Percentiles rank a stretch among this genome's conserved stretches.
phyloP scores from a whole-genome alignment of 2,797 vertebrate species.

The Pristis pectinata region DNA sequence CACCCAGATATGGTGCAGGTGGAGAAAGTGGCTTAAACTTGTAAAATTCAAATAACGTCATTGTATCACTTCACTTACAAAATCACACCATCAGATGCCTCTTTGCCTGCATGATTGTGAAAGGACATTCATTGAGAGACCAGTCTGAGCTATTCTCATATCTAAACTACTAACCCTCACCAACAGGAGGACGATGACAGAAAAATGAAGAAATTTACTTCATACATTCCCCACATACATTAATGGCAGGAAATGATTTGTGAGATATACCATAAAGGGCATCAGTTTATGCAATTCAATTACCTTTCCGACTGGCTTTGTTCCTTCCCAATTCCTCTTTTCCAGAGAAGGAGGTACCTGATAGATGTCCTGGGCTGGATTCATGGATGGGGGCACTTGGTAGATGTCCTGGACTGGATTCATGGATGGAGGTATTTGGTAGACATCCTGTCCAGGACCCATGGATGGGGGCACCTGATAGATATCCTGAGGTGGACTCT shows the following conservation, averaged over 20 bases:
- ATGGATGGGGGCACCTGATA: slow-evolving; percentile 51
- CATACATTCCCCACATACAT: not conserved
- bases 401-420: slow-evolving; percentile 53
- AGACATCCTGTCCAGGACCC: slow-evolving; percentile 60
- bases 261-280: not conserved
- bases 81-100: not conserved
- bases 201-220: not conserved
- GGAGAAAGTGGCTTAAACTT: not conserved
- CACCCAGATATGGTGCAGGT: not conserved
- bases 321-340: slow-evolving; percentile 71
- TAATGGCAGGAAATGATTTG: not conserved
- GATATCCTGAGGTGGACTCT: slow-evolving; percentile 11
- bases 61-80: not conserved
- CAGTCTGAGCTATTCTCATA: not conserved
- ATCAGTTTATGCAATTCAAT: not conserved
- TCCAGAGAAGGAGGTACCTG: slow-evolving; percentile 69
- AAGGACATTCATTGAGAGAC: not conserved
- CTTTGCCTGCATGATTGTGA: not conserved
- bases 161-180: not conserved
- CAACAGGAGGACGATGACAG: not conserved
- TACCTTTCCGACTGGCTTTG: slow-evolving; percentile 83
- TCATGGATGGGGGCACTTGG: slow-evolving; percentile 56
- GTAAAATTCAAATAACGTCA: not conserved
- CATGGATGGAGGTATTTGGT: slow-evolving; percentile 67
- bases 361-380: slow-evolving; percentile 52